Evolutionary conservation across 1,140 invertebrate species (phyloP), one percentile per base, ranked within the genome.

Genomic region (Drosophila quadrilineata): DNA sequence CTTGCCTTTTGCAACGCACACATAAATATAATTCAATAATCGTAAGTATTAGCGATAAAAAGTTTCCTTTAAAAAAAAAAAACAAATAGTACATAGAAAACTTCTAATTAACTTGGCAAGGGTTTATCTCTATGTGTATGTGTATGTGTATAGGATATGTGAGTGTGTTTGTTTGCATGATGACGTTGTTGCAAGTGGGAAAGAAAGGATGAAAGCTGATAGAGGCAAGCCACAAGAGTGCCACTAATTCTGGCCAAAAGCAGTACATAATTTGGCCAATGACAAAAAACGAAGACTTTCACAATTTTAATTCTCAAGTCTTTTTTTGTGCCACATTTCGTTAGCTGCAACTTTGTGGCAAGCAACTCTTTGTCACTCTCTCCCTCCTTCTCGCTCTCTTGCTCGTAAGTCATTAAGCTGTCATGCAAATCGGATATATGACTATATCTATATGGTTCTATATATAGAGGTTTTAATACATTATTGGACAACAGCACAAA

Each of bases 141-240:
- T 58, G 54, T 52, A 38, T 59, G 63, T 36, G 17, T 50, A 9
- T 48, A 52, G 63, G 63, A 66, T 66, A 66, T 66, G 63, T 66
- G 12, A 45, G 36, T 40, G 21, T 64, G 35, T 19, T 28, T 58
- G 29, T 36, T 56, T n/a, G n/a, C n/a, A n/a, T n/a, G 10, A 28
- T 53, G 14, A 19, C 40, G 24, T 28, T 53, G 35, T 40, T 36
- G 1, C 10, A n/a, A n/a, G n/a, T n/a, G n/a, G n/a, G n/a, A n/a
- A n/a, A n/a, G n/a, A n/a, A n/a, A n/a, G n/a, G n/a, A n/a, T n/a
- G n/a, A n/a, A n/a, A n/a, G n/a, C n/a, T n/a, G n/a, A n/a, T n/a
- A 24, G 28, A 45, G 41, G 8, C 8, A 24, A 36, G 22, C 21
- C 28, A 36, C 41, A 63, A 38, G 41, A 50, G 31, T 24, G 5